These are phyloP conservation scores for Phaenicophaeus curvirostris DNA, from an alignment of 2,797 vertebrate species.

Conservation along the genomic window DNA sequence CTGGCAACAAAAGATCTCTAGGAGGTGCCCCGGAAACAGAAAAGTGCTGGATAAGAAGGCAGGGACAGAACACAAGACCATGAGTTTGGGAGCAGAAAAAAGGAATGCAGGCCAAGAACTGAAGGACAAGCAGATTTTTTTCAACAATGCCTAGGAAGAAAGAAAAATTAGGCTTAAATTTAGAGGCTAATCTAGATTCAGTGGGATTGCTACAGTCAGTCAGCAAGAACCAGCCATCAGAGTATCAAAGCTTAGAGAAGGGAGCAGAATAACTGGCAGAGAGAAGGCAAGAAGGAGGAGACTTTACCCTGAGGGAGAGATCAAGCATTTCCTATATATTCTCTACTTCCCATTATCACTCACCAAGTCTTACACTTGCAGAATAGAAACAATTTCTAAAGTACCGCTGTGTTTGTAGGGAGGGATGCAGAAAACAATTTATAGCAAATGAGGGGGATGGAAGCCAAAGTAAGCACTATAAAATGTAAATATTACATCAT, in stretches of 20 bases:
- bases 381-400: constrained; percentile 8
- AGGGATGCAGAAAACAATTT: constrained; percentile 14
- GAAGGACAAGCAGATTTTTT: background rate
- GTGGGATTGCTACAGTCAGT: background rate
- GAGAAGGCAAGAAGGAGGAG: background rate
- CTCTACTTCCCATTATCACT: background rate
- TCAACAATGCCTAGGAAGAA: background rate
- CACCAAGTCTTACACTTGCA: background rate
- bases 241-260: background rate
- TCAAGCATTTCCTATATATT: background rate
- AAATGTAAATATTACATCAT: constrained; percentile 31
- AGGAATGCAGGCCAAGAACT: background rate
- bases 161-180: background rate
- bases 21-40: background rate
- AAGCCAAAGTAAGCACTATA: constrained; percentile 22
- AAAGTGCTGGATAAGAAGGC: background rate
- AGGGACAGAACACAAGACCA: background rate
- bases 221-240: background rate
- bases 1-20: background rate
- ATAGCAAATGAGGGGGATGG: background rate
- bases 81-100: background rate
- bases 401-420: background rate
- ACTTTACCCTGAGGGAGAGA: background rate
- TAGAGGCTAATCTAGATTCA: background rate
- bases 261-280: background rate